These are phyloP conservation scores for Pseudorectes ferrugineus DNA, from an alignment of 2,113 vertebrate species.

Conservation along the genomic window DNA sequence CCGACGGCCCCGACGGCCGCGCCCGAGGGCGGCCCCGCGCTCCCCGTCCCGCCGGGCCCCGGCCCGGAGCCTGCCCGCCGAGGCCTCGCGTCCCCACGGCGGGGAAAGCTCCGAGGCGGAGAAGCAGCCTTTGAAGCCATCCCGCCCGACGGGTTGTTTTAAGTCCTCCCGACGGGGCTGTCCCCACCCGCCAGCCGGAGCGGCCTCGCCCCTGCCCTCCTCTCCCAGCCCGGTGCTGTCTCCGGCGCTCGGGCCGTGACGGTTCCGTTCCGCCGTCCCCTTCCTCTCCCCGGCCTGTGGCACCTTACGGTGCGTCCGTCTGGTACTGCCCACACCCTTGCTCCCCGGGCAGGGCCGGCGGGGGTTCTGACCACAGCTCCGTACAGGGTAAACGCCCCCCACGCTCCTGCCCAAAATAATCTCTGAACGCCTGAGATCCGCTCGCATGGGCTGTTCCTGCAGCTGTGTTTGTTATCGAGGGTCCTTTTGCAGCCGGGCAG, in stretches of 20 bases:
- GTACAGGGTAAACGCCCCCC: accelerated
- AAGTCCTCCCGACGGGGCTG: neutral
- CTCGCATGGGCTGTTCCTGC: neutral
- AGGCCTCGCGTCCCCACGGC: too few relatives aligned
- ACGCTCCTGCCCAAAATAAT: accelerated
- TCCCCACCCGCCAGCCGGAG: neutral
- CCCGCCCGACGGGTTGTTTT: neutral
- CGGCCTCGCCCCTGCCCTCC: neutral
- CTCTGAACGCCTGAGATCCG: too few relatives aligned
- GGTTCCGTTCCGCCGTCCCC: neutral
- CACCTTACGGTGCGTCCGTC: neutral
- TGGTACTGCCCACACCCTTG: accelerated
- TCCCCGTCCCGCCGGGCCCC: neutral
- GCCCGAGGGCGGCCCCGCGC: neutral
- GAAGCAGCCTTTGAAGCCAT: neutral
- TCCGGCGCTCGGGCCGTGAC: neutral
- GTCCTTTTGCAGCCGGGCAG: neutral
- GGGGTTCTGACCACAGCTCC: neutral
- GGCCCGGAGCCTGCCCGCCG: neutral
- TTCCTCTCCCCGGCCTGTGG: neutral
- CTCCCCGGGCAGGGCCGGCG: neutral
- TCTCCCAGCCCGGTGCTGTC: too few relatives aligned
- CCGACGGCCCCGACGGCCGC: neutral
- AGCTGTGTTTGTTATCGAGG: neutral
- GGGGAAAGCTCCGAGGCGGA: neutral